Base-by-base conservation (phyloP, 2,113 vertebrate genomes). In the Sinosuthora webbiana region DNA sequence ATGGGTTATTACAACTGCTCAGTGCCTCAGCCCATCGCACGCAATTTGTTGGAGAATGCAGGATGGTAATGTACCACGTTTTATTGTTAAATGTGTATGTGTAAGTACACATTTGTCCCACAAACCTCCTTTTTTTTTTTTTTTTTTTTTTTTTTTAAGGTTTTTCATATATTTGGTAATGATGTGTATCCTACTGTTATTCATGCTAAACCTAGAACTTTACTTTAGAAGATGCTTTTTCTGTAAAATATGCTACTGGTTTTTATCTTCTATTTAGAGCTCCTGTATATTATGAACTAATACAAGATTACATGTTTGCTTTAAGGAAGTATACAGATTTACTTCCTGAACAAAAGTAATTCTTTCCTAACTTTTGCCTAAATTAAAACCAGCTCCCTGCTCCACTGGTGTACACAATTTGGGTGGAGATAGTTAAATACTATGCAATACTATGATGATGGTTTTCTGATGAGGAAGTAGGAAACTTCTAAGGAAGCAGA, bases 1-100 rank as follows among this genome's bases (percentile, higher is more conserved):
- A 99, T 99, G 99, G 99, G 99, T 67, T 99, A 99, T 97, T 99
- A 99, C 95, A 99, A 98, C 98, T 99, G 99, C 96, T 99, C 98
- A 0, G 98, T 99, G 33, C 99, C 99, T 2, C 99, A 98, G 22
- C 97, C 98, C 77, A 99, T 99, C 71, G 96, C 99, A 71, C 97
- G 99, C 33, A 99, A 99, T 93, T 98, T 99, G 56, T 86, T 99
- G 97, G 99, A 99, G 97, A 99, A 99, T 64, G 97, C 99, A 35
- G 99, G 99, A 98, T 99, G 99, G 99, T 99, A 98, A 98, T 57
- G 98, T 98, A 73, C 41, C n/a, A 44, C 10, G 13, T 49, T 73
- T 92, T 82, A 52, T 87, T 41, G 25, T 42, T 82, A 73, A 49
- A 81, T n/a, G 5, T 2, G 0, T 59, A 81, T 31, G 5, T 3